Evolutionary conservation across 1,140 invertebrate species (phyloP), one percentile per base, ranked within the genome.

Genomic region (Drosophila quadrilineata): DNA sequence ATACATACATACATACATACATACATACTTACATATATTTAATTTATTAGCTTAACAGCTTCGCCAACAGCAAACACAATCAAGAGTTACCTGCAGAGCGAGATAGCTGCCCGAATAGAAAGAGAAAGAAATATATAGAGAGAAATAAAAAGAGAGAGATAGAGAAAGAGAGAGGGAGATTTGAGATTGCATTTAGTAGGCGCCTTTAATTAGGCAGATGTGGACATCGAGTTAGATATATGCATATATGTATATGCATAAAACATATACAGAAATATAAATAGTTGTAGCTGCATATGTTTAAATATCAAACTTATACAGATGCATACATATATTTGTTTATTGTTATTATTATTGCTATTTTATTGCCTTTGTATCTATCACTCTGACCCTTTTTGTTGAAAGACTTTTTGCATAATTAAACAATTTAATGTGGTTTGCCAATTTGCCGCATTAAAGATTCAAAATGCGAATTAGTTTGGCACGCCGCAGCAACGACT

Each of bases 351-450:
- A 38, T 56, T 45, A 43, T 54, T 43, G 52, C 56, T 46, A 6
- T 10, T 38, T 56, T 63, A 33, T 54, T 21, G 16, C n/a, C 26
- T 17, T 22, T 26, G 3, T 41, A 26, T 57, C 60, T 64, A 48
- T 57, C 60, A 64, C 60, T 64, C 40, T 57, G 52, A 46, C 52
- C 60, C 43, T 48, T 57, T 62, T 64, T 54, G 24, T 24, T 26
- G 28, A 36, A 29, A 26, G n/a, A 6, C 52, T 29, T 56, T 45
- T 64, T 64, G 60, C 60, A 64, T 64, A 64, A 64, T 64, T 64
- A 64, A 64, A 48, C 21, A 41, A 48, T 64, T 48, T 64, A 64
- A 64, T 64, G 60, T 64, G 60, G 60, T 64, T 64, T 64, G 60
- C 60, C 52, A 57, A 64, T 64, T 64, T 64, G 14, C 24, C 53